Evolutionary conservation across 2,797 vertebrate species (phyloP).

Genomic region (Poeciliopsis infans): DNA sequence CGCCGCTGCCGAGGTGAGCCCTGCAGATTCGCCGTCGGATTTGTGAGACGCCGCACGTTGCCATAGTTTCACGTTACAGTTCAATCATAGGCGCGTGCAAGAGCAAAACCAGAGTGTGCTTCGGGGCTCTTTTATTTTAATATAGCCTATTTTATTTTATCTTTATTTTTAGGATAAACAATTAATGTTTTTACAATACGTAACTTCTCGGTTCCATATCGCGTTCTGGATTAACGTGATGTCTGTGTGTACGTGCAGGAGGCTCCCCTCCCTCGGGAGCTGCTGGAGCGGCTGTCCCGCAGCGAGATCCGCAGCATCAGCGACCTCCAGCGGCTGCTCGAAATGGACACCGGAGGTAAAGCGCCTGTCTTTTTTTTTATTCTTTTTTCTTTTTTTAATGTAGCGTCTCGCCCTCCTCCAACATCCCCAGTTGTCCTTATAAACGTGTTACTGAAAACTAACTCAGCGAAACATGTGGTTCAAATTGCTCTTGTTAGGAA

Average conservation of each 20-base stretch:
- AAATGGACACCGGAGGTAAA: slow-evolving; percentile 98
- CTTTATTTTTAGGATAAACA: neutral
- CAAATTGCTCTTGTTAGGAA: neutral
- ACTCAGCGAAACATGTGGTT: neutral
- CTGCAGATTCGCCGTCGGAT: neutral
- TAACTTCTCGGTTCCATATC: neutral
- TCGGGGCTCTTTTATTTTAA: no score
- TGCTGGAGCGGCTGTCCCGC: slow-evolving; percentile 91
- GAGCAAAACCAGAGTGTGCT: no score
- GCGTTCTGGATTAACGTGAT: neutral
- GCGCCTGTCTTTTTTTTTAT: slow-evolving; percentile 49
- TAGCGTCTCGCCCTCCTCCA: slow-evolving; percentile 14
- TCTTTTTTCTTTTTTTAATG: neutral
- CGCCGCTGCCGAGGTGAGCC: slow-evolving; percentile 85
- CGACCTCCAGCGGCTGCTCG: slow-evolving; percentile 96
- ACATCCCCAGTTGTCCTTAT: neutral
- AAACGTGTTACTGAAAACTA: neutral
- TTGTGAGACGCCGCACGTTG: neutral
- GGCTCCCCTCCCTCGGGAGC: slow-evolving; percentile 90
- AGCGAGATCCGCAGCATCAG: slow-evolving; percentile 96
- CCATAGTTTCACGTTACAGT: neutral
- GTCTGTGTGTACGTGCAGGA: slow-evolving; percentile 78
- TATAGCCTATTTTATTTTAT: no score
- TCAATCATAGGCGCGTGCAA: no score
- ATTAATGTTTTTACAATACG: neutral